Evolutionary conservation across 2,113 vertebrate genomes (phyloP).

Genomic region (pig (Sus scrofa)): DNA sequence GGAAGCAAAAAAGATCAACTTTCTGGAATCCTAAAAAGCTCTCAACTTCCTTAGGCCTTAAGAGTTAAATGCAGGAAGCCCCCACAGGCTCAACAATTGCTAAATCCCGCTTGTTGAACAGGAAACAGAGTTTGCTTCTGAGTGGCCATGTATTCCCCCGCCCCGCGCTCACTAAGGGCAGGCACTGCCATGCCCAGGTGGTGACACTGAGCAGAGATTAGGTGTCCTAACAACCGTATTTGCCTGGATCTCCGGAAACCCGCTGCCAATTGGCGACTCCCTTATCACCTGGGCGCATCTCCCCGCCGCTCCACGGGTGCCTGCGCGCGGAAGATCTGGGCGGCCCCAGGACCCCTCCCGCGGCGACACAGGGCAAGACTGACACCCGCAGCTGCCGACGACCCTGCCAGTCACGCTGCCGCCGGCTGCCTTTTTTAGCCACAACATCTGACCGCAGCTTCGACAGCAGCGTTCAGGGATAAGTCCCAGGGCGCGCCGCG

Average conservation of each 20-base stretch:
- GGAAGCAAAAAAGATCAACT: neutral
- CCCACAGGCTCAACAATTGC: neutral
- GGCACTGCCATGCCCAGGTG: slow-evolving; percentile 7
- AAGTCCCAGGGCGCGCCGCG: neutral
- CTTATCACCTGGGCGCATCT: neutral
- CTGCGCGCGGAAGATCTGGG: neutral
- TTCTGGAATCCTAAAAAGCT: slow-evolving; percentile 15
- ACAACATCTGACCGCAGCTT: slow-evolving; percentile 79
- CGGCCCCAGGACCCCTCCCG: neutral
- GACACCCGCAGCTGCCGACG: slow-evolving; percentile 88
- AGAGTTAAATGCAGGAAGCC: slow-evolving; percentile 38
- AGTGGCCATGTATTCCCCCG: neutral
- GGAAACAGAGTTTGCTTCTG: slow-evolving; percentile 63
- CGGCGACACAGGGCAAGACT: slow-evolving; percentile 69
- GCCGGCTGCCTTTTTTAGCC: slow-evolving; percentile 87
- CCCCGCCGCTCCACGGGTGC: neutral
- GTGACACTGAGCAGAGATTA: slow-evolving; percentile 52
- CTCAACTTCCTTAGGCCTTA: slow-evolving; percentile 21
- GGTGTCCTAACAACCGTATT: slow-evolving; percentile 44
- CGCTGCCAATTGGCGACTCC: neutral
- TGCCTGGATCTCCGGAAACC: slow-evolving; percentile 17
- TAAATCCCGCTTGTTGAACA: slow-evolving; percentile 4
- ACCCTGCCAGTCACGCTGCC: slow-evolving; percentile 66
- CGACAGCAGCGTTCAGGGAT: neutral
- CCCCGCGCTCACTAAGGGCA: slow-evolving; percentile 4